phyloP scores from a whole-genome alignment of 2,113 vertebrate genomes.

The Callipepla californica region DNA sequence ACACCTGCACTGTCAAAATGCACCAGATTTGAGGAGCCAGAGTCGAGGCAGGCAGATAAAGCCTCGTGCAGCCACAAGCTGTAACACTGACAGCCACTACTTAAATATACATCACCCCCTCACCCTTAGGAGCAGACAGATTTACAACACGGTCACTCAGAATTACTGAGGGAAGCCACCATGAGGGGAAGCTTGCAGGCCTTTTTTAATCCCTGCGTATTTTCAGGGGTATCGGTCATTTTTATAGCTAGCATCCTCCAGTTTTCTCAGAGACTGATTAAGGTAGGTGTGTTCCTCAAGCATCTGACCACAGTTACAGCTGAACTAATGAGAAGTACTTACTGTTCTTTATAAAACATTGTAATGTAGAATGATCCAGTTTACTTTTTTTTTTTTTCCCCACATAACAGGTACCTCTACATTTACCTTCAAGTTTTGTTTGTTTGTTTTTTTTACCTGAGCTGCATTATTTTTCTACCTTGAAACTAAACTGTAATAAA shows the following conservation, averaged over 20 bases:
- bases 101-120: background rate
- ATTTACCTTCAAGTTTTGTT: background rate
- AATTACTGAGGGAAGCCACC: background rate
- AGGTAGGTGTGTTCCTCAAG: background rate
- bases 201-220: accelerated
- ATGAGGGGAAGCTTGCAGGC: background rate
- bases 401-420: background rate
- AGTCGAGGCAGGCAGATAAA: background rate
- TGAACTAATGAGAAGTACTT: background rate
- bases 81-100: background rate
- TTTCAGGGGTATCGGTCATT: background rate
- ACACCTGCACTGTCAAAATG: background rate
- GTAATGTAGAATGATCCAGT: too few relatives aligned
- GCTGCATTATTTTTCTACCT: slow-evolving; percentile 22
- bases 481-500: background rate
- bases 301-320: background rate
- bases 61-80: background rate
- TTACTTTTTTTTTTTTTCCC: background rate
- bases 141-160: background rate
- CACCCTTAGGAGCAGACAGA: background rate
- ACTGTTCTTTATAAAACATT: background rate
- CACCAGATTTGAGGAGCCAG: background rate
- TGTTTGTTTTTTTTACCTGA: background rate
- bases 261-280: background rate
- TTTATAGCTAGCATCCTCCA: background rate